phyloP scores from a whole-genome alignment of 2,113 vertebrate species.

The Hymenochirus boettgeri region DNA sequence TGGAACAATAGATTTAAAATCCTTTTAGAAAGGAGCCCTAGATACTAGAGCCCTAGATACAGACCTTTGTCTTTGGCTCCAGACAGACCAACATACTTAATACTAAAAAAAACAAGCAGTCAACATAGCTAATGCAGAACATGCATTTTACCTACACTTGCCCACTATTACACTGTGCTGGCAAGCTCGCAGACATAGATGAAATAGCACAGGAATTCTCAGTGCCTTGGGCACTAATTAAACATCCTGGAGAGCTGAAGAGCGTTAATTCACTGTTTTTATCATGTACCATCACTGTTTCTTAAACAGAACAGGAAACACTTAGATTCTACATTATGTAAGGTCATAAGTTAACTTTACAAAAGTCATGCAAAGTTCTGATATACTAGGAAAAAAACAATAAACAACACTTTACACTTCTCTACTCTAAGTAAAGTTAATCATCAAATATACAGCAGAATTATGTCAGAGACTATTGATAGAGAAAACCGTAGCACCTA shows the following conservation, averaged over 20 bases:
- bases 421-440: no score
- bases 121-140: background rate
- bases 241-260: constrained; percentile 10
- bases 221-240: constrained; percentile 11
- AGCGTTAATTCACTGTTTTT: constrained; percentile 23
- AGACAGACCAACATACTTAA: background rate
- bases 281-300: constrained; percentile 18
- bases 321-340: constrained; percentile 1
- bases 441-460: no score
- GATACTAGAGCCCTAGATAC: no score
- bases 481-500: no score
- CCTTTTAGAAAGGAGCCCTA: no score
- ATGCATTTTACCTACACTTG: background rate
- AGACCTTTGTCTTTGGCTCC: background rate
- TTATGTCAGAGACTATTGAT: no score
- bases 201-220: constrained; percentile 20
- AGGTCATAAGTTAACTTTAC: constrained; percentile 3
- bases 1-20: no score
- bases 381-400: constrained; percentile 4
- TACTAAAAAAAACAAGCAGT: background rate
- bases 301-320: background rate
- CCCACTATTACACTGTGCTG: constrained; percentile 15
- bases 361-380: constrained; percentile 4
- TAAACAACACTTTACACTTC: no score
- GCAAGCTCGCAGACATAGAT: constrained; percentile 25